These are phyloP conservation scores for Eristalis pertinax DNA, from an alignment of 2,888 invertebrate species.

Conservation along the genomic window DNA sequence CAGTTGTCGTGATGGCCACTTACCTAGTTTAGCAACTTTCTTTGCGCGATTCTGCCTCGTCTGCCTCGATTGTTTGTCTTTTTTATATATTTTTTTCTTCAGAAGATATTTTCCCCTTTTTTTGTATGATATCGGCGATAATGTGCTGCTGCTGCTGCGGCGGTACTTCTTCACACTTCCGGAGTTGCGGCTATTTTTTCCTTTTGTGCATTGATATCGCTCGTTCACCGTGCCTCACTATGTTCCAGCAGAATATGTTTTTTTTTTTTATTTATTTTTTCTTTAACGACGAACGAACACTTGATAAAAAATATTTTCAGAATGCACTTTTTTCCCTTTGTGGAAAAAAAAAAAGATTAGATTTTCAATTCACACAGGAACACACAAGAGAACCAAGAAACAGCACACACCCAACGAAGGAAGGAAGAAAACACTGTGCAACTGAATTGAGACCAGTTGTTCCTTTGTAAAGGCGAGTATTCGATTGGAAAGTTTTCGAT, in stretches of 20 bases:
- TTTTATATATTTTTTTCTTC: constrained; percentile 7
- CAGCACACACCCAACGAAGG: constrained; percentile 67
- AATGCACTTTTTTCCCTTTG: constrained; percentile 43
- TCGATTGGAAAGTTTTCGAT: constrained; percentile 35
- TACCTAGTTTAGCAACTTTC: constrained; percentile 72
- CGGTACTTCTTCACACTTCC: constrained; percentile 64
- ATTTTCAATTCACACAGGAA: constrained; percentile 33
- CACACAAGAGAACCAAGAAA: constrained; percentile 57
- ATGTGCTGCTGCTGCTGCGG: constrained; percentile 21
- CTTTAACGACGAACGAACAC: not conserved
- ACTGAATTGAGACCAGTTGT: constrained; percentile 37
- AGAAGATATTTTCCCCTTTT: constrained; percentile 20
- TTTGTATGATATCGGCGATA: constrained; percentile 38
- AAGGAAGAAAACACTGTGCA: constrained; percentile 54
- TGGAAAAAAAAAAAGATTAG: constrained; percentile 33
- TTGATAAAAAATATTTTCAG: not conserved
- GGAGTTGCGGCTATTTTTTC: constrained; percentile 63
- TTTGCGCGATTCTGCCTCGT: constrained; percentile 56
- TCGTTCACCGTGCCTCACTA: constrained; percentile 50
- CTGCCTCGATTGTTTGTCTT: constrained; percentile 23
- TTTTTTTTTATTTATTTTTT: not conserved
- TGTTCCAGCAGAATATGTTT: not conserved
- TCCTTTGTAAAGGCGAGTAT: constrained; percentile 41
- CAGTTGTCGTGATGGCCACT: constrained; percentile 62
- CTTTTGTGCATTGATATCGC: constrained; percentile 63